Percentiles rank a stretch among this genome's conserved stretches.
These are phyloP conservation scores for Brenthis daphne DNA, from an alignment of 2,888 invertebrate genomes.

Conservation along the genomic window DNA sequence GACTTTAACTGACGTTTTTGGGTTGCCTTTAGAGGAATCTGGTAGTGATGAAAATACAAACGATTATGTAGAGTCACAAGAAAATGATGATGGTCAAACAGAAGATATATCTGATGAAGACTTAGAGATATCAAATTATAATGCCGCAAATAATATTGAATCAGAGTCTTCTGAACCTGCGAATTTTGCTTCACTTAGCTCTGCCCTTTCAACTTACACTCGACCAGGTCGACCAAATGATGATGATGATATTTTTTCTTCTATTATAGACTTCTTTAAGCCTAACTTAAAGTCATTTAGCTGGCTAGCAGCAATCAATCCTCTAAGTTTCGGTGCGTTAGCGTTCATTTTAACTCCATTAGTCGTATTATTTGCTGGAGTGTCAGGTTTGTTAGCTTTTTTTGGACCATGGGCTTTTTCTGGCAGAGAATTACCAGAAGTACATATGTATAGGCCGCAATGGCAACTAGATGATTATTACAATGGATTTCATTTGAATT, in stretches of 20 bases:
- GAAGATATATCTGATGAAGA: slow-evolving; percentile 69
- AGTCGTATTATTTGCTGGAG: slow-evolving; percentile 83
- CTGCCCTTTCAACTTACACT: slow-evolving; percentile 55
- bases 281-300: slow-evolving; percentile 78
- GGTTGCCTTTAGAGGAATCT: slow-evolving; percentile 64
- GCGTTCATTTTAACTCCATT: slow-evolving; percentile 85
- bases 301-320: slow-evolving; percentile 81
- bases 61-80: slow-evolving; percentile 61
- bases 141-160: slow-evolving; percentile 55
- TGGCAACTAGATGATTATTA: slow-evolving; percentile 83
- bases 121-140: slow-evolving; percentile 62
- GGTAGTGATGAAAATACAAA: slow-evolving; percentile 57
- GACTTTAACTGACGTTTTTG: slow-evolving; percentile 64
- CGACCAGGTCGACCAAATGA: slow-evolving; percentile 54
- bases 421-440: slow-evolving; percentile 68
- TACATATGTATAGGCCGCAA: slow-evolving; percentile 69
- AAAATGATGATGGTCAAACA: slow-evolving; percentile 56
- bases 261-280: slow-evolving; percentile 70
- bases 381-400: slow-evolving; percentile 83
- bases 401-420: slow-evolving; percentile 85
- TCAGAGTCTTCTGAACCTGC: slow-evolving; percentile 56
- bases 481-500: slow-evolving; percentile 77
- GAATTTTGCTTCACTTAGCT: slow-evolving; percentile 53
- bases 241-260: slow-evolving; percentile 65
- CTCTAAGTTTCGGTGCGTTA: slow-evolving; percentile 82